Conservation (phyloP, 2,797 vertebrate genomes). For the Sorex maritimensis region DNA sequence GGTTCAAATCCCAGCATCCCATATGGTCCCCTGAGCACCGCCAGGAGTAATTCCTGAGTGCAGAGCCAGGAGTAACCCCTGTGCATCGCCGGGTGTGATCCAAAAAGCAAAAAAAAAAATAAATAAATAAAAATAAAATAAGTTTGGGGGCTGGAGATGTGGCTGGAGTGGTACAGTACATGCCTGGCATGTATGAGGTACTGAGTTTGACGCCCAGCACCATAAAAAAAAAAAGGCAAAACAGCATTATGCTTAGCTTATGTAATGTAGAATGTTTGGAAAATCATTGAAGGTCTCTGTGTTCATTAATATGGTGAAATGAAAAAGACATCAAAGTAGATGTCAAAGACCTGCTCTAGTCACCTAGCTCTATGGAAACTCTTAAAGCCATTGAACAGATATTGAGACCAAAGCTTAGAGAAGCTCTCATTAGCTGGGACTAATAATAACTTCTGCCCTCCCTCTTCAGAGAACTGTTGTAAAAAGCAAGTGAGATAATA, state of each 20-base stretch:
- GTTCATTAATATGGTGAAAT: slow-evolving; percentile 43
- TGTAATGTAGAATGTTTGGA: slow-evolving; percentile 11
- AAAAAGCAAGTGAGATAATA: slow-evolving; percentile 76
- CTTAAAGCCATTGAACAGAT: slow-evolving; percentile 68
- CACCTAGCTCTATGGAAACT: slow-evolving; percentile 54
- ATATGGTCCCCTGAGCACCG: too few relatives aligned
- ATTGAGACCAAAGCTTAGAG: slow-evolving; percentile 65
- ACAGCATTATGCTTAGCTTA: too few relatives aligned
- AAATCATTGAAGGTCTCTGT: slow-evolving; percentile 53
- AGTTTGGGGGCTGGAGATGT: too few relatives aligned
- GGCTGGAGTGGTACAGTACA: too few relatives aligned
- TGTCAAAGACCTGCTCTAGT: slow-evolving; percentile 64
- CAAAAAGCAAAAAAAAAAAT: too few relatives aligned
- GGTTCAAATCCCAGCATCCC: too few relatives aligned
- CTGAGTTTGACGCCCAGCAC: too few relatives aligned
- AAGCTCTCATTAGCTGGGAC: slow-evolving; percentile 61
- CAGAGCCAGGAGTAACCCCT: too few relatives aligned
- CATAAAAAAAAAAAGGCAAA: too few relatives aligned
- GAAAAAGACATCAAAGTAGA: slow-evolving; percentile 56
- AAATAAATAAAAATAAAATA: background rate
- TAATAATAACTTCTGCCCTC: slow-evolving; percentile 57
- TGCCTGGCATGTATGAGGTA: too few relatives aligned
- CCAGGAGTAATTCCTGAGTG: too few relatives aligned
- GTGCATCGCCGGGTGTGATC: too few relatives aligned
- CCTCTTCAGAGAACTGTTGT: slow-evolving; percentile 67